Percentiles rank a stretch among this genome's conserved stretches.
Conservation (phyloP, 1,140 invertebrate species). For the Leptinotarsa defecta region DNA sequence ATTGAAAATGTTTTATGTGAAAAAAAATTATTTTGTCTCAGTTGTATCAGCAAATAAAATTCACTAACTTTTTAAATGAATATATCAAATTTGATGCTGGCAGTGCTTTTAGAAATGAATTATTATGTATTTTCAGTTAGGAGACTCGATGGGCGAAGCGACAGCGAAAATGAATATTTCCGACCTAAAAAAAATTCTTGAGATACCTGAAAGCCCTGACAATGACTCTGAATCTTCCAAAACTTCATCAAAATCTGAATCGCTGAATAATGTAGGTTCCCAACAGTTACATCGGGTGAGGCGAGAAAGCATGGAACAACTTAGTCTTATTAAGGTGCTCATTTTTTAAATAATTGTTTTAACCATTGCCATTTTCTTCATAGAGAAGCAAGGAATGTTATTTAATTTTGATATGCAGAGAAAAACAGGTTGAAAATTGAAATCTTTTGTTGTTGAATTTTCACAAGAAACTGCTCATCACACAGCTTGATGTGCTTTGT, state of each 20-base stretch:
- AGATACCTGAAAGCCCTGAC: slow-evolving; percentile 64
- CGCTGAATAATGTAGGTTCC: slow-evolving; percentile 28
- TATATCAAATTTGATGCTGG: too few relatives aligned
- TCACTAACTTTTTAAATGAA: too few relatives aligned
- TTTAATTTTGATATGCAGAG: too few relatives aligned
- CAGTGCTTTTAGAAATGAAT: too few relatives aligned
- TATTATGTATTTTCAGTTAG: slow-evolving; percentile 63
- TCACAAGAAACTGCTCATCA: too few relatives aligned
- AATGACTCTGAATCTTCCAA: slow-evolving; percentile 44
- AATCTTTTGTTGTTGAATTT: too few relatives aligned
- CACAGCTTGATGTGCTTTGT: too few relatives aligned
- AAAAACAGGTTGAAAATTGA: too few relatives aligned
- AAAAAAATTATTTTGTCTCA: too few relatives aligned
- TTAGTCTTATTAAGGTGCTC: slow-evolving; percentile 84
- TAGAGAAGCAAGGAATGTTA: too few relatives aligned
- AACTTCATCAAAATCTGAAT: slow-evolving; percentile 31
- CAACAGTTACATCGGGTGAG: slow-evolving; percentile 65
- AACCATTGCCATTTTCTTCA: not conserved
- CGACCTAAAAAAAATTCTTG: slow-evolving; percentile 84
- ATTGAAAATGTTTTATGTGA: too few relatives aligned
- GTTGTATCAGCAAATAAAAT: too few relatives aligned
- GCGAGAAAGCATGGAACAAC: slow-evolving; percentile 93
- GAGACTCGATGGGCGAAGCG: slow-evolving; percentile 86
- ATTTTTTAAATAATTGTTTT: not conserved
- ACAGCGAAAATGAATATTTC: slow-evolving; percentile 92